Base-by-base conservation (phyloP, 2,797 vertebrate species). In the Agapornis canus region DNA sequence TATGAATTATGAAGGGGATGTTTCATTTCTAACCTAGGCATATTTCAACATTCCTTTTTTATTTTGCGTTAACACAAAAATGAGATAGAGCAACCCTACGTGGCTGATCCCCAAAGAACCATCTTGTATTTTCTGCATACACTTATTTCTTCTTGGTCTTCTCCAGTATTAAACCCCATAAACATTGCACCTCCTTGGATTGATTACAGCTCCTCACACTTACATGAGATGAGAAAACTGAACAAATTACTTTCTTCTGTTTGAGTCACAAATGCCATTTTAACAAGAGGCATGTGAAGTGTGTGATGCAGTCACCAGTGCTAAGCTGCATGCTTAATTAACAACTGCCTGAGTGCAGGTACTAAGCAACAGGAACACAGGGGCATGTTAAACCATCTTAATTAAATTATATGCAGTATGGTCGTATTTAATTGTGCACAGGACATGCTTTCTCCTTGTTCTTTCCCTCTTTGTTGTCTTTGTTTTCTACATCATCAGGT, bases 301-400 rank as follows among this genome's bases (percentile, higher is more conserved):
- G 63, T 82, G 63, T 73, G 82, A 59, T 80, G 40, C 59, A 69
- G 77, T 90, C 68, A 63, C 82, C 54, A 81, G 48, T 82, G 85
- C 80, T 78, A 80, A 87, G 32, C 82, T 95, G 66, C 42, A 73
- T 92, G 59, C 94, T 90, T 91, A 90, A 92, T 75, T 68, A 76
- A 93, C 69, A 23, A 1, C 54, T 80, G 92, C 39, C 49, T 95
- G 22, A 85, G 66, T 82, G 61, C 68, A 90, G 94, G 94, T 96
- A 91, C 82, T 91, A 93, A 69, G 92, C 90, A 83, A 89, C 88
- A 59, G 78, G 70, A 95, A 64, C 40, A 25, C 49, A 68, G 75
- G 64, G 72, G 45, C 22, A 42, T 78, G 81, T 95, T 95, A 78
- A 86, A 82, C 37, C 45, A 69, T 86, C 79, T 95, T 79, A 57